Percentiles rank a stretch among this genome's conserved stretches.
phyloP scores from a whole-genome alignment of 1,140 invertebrate genomes.

The Eumeta japonica region DNA sequence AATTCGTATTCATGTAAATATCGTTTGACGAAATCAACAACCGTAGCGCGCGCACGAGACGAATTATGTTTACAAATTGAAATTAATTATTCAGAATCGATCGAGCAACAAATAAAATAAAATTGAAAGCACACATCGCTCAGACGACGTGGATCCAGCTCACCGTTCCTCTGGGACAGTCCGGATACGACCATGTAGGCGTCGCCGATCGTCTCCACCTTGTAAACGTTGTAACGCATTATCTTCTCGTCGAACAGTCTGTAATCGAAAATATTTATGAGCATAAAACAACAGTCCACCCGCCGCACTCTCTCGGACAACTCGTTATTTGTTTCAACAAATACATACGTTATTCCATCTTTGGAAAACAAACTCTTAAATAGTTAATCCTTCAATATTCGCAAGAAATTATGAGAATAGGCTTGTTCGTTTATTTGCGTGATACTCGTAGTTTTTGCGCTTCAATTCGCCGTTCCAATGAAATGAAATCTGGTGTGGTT shows the following conservation, averaged over 20 bases:
- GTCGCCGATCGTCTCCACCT: slow-evolving; percentile 61
- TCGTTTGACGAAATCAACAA: no score
- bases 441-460: no score
- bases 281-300: no score
- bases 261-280: slow-evolving; percentile 10
- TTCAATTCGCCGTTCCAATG: neutral
- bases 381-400: neutral
- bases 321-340: no score
- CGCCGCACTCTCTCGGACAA: no score
- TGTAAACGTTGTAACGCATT: slow-evolving; percentile 76
- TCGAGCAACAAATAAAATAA: neutral
- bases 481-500: no score
- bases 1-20: no score
- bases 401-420: no score
- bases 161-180: slow-evolving; percentile 72
- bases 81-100: neutral
- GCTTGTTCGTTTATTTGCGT: no score
- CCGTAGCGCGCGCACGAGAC: no score
- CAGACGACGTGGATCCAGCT: slow-evolving; percentile 7
- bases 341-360: no score
- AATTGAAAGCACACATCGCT: neutral
- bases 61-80: neutral
- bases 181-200: slow-evolving; percentile 70
- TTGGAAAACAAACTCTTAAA: neutral
- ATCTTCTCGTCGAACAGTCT: slow-evolving; percentile 74